These are phyloP conservation scores for Pituophis catenifer DNA, from an alignment of 2,113 vertebrate species.

Conservation along the genomic window DNA sequence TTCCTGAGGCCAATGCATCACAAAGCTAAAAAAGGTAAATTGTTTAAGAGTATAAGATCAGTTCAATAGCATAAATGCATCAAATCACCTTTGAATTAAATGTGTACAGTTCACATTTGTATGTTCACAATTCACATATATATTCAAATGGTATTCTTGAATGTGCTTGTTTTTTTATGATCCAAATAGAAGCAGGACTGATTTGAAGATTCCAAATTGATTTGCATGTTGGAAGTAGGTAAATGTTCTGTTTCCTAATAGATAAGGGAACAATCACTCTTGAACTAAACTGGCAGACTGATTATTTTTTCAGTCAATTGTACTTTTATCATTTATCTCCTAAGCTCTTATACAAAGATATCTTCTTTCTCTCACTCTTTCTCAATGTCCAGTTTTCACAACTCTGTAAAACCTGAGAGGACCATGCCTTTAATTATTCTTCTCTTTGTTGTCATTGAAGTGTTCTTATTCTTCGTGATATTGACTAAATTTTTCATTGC, in stretches of 20 bases:
- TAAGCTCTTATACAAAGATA: neutral
- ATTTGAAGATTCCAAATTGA: neutral
- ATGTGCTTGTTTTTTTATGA: neutral
- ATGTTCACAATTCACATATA: neutral
- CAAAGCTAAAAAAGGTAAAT: neutral
- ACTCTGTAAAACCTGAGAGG: neutral
- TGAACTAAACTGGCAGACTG: neutral
- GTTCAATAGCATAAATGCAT: neutral
- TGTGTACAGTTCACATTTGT: neutral
- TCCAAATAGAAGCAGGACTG: neutral
- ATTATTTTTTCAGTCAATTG: neutral
- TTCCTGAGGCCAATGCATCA: neutral
- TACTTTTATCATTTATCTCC: neutral
- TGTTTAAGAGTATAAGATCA: neutral
- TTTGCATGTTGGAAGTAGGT: neutral
- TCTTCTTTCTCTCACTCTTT: neutral
- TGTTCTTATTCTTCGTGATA: neutral
- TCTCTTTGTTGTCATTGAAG: neutral
- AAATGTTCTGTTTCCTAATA: neutral
- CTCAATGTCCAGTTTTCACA: neutral
- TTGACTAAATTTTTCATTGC: neutral
- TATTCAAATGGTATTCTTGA: neutral
- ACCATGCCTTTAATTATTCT: neutral
- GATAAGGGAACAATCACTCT: neutral
- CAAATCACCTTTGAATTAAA: neutral